These are phyloP conservation scores for Watersipora subatra DNA, from an alignment of 1,140 invertebrate genomes.

Conservation along the genomic window DNA sequence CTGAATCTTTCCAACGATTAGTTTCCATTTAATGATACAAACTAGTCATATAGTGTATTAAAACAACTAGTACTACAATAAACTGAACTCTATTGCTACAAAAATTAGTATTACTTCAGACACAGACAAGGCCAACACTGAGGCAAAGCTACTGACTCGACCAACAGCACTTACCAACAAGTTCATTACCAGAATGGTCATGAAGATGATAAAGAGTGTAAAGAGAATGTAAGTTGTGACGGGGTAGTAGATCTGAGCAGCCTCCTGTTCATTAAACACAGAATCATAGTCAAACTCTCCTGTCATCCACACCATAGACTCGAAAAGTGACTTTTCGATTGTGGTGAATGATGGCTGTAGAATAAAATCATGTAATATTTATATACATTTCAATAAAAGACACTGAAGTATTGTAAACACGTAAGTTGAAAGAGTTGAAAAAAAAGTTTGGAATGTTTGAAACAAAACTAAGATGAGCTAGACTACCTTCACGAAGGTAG, in stretches of 20 bases:
- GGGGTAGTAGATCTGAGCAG: slow-evolving; percentile 15
- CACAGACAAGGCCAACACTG: no score
- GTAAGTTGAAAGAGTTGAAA: neutral
- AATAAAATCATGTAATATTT: neutral
- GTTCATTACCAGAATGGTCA: slow-evolving; percentile 43
- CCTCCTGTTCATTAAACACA: slow-evolving; percentile 22
- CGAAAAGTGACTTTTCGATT: slow-evolving; percentile 28
- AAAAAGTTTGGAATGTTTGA: neutral
- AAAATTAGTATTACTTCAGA: no score
- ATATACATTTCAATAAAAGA: neutral
- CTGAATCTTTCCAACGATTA: no score
- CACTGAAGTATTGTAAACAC: neutral
- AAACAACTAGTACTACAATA: no score
- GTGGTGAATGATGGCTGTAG: slow-evolving; percentile 29
- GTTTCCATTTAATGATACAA: no score
- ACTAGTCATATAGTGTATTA: no score
- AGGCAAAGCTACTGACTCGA: no score
- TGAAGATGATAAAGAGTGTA: slow-evolving; percentile 36
- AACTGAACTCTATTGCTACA: no score
- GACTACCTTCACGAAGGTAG: no score
- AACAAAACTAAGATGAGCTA: no score
- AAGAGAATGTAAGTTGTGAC: slow-evolving; percentile 31
- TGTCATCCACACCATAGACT: slow-evolving; percentile 43
- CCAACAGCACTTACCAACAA: slow-evolving; percentile 37
- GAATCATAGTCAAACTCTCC: slow-evolving; percentile 40